Percentiles rank a stretch among this genome's conserved stretches.
Conservation (phyloP, 2,113 vertebrate species). For the Siphamia tubifer region DNA sequence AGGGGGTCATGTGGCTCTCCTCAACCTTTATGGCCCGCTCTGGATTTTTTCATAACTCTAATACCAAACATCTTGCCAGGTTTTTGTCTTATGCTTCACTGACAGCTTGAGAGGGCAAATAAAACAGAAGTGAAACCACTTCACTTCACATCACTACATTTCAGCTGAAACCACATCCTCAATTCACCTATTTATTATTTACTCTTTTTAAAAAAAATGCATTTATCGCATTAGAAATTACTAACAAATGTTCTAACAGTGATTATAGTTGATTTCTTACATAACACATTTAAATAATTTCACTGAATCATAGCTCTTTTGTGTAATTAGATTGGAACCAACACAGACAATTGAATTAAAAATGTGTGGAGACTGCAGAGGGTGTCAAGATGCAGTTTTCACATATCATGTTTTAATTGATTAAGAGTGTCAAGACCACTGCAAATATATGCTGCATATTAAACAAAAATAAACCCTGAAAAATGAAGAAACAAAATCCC, state of each 20-base stretch:
- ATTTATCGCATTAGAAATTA: not conserved
- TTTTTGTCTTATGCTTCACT: not conserved
- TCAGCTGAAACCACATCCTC: not conserved
- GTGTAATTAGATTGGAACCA: not conserved
- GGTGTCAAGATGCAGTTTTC: conserved; percentile 17
- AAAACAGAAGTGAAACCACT: not conserved
- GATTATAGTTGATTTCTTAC: not conserved
- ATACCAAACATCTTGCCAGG: not conserved
- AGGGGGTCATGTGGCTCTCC: conserved; percentile 9
- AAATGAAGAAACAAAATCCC: conserved; percentile 48
- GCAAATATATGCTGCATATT: conserved; percentile 19
- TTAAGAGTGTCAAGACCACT: conserved; percentile 33
- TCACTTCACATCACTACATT: not conserved
- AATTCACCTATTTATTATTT: not conserved
- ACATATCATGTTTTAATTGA: conserved; percentile 41
- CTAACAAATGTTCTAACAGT: conserved; percentile 2
- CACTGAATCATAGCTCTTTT: not conserved
- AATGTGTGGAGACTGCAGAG: not conserved
- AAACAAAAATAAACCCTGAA: conserved; percentile 40
- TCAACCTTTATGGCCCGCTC: conserved; percentile 5
- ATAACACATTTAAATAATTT: not conserved
- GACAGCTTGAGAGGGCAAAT: not conserved
- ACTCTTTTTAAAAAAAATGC: not conserved
- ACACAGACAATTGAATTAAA: not conserved
- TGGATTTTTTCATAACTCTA: not conserved